These are phyloP conservation scores for Sakesphorus luctuosus DNA, from an alignment of 2,113 vertebrate species.

Conservation along the genomic window DNA sequence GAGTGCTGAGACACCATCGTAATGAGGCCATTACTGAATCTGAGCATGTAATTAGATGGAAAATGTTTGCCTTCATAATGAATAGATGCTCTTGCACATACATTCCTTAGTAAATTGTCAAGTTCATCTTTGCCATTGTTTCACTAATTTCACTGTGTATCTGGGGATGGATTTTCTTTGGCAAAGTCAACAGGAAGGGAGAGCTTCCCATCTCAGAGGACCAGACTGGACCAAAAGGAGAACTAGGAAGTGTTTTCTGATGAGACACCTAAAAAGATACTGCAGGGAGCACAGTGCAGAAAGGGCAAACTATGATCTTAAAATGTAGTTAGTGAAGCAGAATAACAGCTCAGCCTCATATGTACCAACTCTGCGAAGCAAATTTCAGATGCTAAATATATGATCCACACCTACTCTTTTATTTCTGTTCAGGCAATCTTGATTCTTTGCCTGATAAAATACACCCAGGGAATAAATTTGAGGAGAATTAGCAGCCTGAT, in stretches of 20 bases:
- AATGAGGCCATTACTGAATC: constrained; percentile 59
- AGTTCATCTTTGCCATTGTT: not conserved
- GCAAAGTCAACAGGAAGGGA: not conserved
- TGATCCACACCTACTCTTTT: constrained; percentile 50
- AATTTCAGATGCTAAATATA: constrained; percentile 51
- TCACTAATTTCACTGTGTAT: not conserved
- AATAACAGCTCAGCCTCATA: not conserved
- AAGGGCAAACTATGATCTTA: not conserved
- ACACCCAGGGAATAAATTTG: not conserved
- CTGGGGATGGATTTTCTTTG: not conserved
- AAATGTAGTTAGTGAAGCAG: constrained; percentile 15
- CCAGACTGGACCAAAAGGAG: not conserved
- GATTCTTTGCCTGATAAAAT: constrained; percentile 32
- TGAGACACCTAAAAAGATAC: not conserved
- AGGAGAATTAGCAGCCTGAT: not conserved
- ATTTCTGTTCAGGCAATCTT: constrained; percentile 48
- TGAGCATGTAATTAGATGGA: constrained; percentile 54
- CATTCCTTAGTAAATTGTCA: constrained; percentile 34
- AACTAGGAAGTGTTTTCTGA: not conserved
- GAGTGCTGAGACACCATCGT: constrained; percentile 38
- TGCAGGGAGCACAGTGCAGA: not conserved
- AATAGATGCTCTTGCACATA: constrained; percentile 42
- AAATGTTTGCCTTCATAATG: constrained; percentile 54
- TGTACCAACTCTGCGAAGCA: constrained; percentile 22
- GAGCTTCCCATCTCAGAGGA: not conserved